phyloP scores from a whole-genome alignment of 2,888 invertebrate species.

The Galerucella pusilla region DNA sequence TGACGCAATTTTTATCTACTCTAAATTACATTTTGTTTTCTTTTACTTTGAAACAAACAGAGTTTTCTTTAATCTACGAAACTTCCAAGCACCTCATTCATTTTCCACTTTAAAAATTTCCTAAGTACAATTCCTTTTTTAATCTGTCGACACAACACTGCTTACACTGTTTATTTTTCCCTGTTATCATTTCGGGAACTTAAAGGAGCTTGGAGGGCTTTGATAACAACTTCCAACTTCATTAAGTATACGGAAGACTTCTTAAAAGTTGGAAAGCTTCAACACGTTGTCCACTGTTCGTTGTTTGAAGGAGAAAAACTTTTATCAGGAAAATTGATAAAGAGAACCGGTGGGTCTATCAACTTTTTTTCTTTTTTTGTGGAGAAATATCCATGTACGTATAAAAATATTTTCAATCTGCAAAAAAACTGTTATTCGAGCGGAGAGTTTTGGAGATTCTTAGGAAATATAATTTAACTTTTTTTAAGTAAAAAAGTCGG shows the following conservation, averaged over 20 bases:
- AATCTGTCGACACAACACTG: constrained; percentile 13
- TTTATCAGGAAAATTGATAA: constrained; percentile 30
- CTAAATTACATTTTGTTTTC: not conserved
- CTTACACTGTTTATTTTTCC: constrained; percentile 19
- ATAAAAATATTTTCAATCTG: constrained; percentile 28
- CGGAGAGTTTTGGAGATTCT: constrained; percentile 19
- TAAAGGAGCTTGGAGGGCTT: constrained; percentile 25
- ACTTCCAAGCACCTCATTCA: not conserved
- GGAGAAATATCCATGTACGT: constrained; percentile 12
- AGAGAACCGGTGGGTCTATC: constrained; percentile 25
- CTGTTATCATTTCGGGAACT: constrained; percentile 21
- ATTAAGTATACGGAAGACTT: constrained; percentile 33
- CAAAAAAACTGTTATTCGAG: constrained; percentile 10
- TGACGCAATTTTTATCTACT: not conserved
- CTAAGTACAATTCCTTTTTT: constrained; percentile 11
- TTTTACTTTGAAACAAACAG: not conserved
- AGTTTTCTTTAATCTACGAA: not conserved
- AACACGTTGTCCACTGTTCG: constrained; percentile 25
- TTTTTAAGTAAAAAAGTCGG: not conserved
- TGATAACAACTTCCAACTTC: constrained; percentile 36
- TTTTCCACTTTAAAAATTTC: constrained; percentile 9
- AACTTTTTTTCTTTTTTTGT: constrained; percentile 19
- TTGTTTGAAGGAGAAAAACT: constrained; percentile 20
- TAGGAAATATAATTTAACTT: constrained; percentile 26
- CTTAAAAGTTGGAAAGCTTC: constrained; percentile 33